These are phyloP conservation scores for Axinella damicornis DNA, from an alignment of 37 sponge, comb jelly and placozoan species.

Conservation along the genomic window DNA sequence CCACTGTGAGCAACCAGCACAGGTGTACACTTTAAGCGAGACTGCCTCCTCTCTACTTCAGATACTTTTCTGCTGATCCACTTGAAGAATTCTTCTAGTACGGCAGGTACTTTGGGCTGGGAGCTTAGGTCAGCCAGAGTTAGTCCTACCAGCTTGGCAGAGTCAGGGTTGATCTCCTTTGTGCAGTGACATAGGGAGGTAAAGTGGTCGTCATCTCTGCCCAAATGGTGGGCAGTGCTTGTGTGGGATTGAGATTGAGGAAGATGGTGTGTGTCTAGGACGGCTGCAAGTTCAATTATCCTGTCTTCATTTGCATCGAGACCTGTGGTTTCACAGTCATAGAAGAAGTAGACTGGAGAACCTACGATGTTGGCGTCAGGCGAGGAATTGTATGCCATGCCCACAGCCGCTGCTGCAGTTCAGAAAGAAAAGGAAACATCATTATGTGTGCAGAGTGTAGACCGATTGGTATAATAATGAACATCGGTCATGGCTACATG, in stretches of 20 bases:
- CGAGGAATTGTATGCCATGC: too few species aligned
- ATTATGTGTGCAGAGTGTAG: too few species aligned
- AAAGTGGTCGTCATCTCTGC: background rate
- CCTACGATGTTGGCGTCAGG: too few species aligned
- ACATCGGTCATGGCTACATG: too few species aligned
- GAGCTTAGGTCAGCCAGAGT: conserved; percentile 1
- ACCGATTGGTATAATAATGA: too few species aligned
- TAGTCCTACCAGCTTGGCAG: conserved; percentile 9
- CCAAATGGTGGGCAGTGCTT: background rate
- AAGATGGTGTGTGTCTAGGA: background rate
- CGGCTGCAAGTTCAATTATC: conserved; percentile 32
- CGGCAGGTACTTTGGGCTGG: background rate
- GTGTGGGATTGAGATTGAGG: background rate
- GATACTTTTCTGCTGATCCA: conserved; percentile 9
- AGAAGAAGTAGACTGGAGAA: conserved; percentile 30
- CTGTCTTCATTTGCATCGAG: background rate
- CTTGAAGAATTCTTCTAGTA: conserved; percentile 3
- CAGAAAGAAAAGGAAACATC: too few species aligned
- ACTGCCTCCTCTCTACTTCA: background rate
- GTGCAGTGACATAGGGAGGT: conserved; percentile 18
- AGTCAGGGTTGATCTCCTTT: background rate
- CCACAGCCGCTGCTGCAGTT: too few species aligned
- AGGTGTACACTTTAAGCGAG: conserved; percentile 1
- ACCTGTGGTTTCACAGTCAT: conserved; percentile 39
- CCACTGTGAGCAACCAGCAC: conserved; percentile 38